Evolutionary conservation across 1,140 invertebrate species (phyloP).

Genomic region (Panulirus ornatus): DNA sequence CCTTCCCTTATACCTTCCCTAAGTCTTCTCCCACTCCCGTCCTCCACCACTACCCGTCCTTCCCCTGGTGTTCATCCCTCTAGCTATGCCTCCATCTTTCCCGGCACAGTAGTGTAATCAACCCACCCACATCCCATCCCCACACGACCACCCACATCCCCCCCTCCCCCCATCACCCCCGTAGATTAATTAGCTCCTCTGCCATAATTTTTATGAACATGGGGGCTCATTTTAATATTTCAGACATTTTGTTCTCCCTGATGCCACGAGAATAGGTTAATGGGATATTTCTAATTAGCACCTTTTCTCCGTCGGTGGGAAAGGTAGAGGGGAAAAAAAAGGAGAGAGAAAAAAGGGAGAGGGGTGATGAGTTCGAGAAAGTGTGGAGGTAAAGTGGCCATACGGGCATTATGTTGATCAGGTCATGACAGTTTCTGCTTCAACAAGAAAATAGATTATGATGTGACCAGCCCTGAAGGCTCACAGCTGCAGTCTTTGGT

Average conservation of each 20-base stretch:
- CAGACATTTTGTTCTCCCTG: slow-evolving; percentile 16
- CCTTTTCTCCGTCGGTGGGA: neutral
- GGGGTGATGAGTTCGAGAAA: neutral
- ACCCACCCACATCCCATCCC: neutral
- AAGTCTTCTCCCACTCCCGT: slow-evolving; percentile 26
- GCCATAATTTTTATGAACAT: slow-evolving; percentile 55
- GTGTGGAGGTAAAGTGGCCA: neutral
- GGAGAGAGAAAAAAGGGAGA: neutral
- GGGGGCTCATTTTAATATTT: slow-evolving; percentile 53
- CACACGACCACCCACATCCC: too few species aligned
- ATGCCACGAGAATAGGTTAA: neutral
- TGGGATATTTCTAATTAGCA: neutral
- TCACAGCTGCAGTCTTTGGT: too few species aligned
- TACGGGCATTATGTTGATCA: neutral
- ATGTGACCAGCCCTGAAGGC: too few species aligned
- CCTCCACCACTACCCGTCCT: neutral
- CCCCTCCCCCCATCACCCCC: neutral
- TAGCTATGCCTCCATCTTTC: neutral
- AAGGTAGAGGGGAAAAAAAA: neutral
- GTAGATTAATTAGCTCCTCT: slow-evolving; percentile 47
- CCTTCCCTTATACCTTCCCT: neutral
- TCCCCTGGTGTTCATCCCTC: too few species aligned
- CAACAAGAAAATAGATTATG: too few species aligned
- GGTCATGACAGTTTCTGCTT: too few species aligned
- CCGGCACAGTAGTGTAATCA: neutral